Evolutionary conservation across 2,888 invertebrate genomes (phyloP).

Genomic region (Megalurothrips usitatus): DNA sequence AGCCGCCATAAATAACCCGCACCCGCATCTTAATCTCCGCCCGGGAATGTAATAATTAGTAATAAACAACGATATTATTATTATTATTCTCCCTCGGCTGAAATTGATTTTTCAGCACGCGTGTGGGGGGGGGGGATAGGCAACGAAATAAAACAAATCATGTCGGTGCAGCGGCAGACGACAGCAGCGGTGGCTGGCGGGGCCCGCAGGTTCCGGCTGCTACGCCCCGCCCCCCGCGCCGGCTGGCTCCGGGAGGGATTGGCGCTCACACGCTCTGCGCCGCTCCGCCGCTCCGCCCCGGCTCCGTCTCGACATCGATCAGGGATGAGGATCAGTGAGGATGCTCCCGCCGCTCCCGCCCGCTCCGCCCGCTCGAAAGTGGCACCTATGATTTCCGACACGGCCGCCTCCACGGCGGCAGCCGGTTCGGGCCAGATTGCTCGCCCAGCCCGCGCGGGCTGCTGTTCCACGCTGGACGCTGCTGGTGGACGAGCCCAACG

Average conservation of each 20-base stretch:
- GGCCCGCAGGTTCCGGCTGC: not conserved
- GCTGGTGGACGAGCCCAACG: too few species aligned
- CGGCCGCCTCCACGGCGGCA: not conserved
- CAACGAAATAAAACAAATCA: not conserved
- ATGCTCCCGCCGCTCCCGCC: not conserved
- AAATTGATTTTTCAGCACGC: not conserved
- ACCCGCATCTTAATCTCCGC: not conserved
- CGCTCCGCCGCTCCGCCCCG: not conserved
- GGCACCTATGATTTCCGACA: conserved; percentile 15
- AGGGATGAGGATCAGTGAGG: too few species aligned
- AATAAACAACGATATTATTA: too few species aligned
- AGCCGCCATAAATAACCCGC: not conserved
- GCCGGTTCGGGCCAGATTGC: too few species aligned
- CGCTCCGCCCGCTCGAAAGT: not conserved
- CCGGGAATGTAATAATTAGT: not conserved
- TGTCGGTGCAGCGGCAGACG: not conserved
- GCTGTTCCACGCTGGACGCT: too few species aligned
- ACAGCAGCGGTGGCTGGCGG: not conserved
- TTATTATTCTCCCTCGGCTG: not conserved
- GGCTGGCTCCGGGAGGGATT: not conserved
- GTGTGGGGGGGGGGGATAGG: too few species aligned
- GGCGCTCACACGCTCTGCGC: not conserved
- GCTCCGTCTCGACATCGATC: not conserved
- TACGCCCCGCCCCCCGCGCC: not conserved
- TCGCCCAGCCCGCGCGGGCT: too few species aligned